Evolutionary conservation across 2,888 invertebrate genomes (phyloP), one percentile per base, ranked within the genome.

Genomic region (Aleiodes alternator): DNA sequence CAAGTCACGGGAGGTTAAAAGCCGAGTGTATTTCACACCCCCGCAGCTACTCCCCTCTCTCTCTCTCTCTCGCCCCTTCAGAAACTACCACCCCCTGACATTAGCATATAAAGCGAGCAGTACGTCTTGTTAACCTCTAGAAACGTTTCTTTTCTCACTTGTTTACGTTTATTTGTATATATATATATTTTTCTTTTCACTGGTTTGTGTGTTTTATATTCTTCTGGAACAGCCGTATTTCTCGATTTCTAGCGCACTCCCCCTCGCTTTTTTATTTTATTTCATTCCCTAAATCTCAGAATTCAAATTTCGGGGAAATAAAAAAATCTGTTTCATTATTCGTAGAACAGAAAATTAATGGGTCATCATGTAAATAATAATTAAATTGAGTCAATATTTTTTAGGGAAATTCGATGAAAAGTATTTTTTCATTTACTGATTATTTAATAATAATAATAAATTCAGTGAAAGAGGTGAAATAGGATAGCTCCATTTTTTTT

Each of bases 71-170:
- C 43, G 16, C 43, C 12, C 16, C 12, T n/a, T 43, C 43, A 61
- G 43, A 61, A 16, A 38, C 38, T 38, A 43, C 43, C 14, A 16
- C 48, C 77, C 78, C 80, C 79, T 80, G 80, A 80, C 79, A 87
- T 86, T 87, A 86, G 86, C 86, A 87, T 87, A 87, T 87, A 86
- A 86, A 86, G 84, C 84, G 86, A 85, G 84, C 80, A 80, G 82
- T 85, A 80, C 80, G 84, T 83, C 84, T 85, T 84, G 83, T 86
- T 86, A 83, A 82, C 80, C 80, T 84, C 83, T 79, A 80, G 82
- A 78, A 83, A 80, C 79, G 72, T 73, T 80, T 71, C 77, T 77
- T 72, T 72, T 16, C 43, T 68, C 29, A 59, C 73, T 48, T 66
- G 53, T 48, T 66, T 70, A 75, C 71, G 55, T 72, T 11, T 12